Conservation (phyloP, 2,113 vertebrate species). For the Gymnorhina tibicen region DNA sequence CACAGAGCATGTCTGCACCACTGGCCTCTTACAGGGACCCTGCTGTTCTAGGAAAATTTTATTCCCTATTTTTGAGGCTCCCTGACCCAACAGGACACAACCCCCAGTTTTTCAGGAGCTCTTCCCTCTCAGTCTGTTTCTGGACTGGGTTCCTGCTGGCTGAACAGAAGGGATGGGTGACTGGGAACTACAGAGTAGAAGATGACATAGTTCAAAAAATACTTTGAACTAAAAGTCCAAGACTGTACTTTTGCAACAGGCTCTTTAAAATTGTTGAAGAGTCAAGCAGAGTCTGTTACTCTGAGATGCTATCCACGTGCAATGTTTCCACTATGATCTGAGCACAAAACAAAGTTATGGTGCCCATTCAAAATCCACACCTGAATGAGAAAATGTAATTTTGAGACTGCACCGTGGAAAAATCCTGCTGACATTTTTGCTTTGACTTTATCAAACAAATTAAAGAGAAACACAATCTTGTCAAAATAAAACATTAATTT, state of each 20-base stretch:
- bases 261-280: not conserved
- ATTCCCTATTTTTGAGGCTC: not conserved
- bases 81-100: not conserved
- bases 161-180: not conserved
- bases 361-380: not conserved
- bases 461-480: constrained; percentile 35
- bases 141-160: not conserved
- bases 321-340: not conserved
- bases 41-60: not conserved
- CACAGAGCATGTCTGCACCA: not conserved
- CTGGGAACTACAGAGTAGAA: not conserved
- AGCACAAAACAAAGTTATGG: not conserved
- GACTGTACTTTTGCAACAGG: not conserved
- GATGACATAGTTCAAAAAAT: not conserved
- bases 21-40: not conserved
- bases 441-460: constrained; percentile 32
- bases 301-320: not conserved
- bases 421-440: not conserved
- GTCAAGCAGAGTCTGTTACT: not conserved
- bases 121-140: not conserved
- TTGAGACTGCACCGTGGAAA: not conserved
- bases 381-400: not conserved
- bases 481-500: constrained; percentile 47
- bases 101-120: not conserved
- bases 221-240: not conserved